Percentiles rank a stretch among this genome's conserved stretches.
Evolutionary conservation across 2,797 vertebrate genomes (phyloP).

Genomic region (Petrocephalus schoutedeni): DNA sequence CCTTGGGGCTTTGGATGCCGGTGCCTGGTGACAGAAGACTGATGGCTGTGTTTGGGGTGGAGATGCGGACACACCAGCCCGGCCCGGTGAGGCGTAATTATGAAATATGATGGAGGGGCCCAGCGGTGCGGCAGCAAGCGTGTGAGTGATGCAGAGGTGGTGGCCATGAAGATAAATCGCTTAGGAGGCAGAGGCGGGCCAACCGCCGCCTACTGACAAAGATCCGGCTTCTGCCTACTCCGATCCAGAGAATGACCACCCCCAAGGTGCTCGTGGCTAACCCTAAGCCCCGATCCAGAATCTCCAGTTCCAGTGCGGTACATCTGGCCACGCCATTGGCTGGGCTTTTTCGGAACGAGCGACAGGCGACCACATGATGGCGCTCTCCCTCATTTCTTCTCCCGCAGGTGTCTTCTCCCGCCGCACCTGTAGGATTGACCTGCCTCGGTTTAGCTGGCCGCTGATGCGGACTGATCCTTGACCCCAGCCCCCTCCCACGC

Average conservation of each 20-base stretch:
- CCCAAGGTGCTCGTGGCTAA: neutral
- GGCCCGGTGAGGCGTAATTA: neutral
- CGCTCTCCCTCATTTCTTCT: neutral
- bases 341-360: too few species aligned
- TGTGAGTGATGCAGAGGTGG: neutral
- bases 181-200: neutral
- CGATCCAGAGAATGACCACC: neutral
- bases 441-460: neutral
- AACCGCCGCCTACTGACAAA: neutral
- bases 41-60: slow-evolving; percentile 1
- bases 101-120: slow-evolving; percentile 25
- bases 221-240: neutral
- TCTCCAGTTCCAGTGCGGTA: neutral
- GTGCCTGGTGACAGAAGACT: slow-evolving; percentile 6
- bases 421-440: neutral
- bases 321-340: too few species aligned
- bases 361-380: neutral
- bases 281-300: neutral
- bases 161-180: slow-evolving; percentile 22
- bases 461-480: neutral
- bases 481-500: neutral
- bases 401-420: neutral
- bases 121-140: neutral
- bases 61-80: neutral
- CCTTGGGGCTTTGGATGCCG: neutral